Base-by-base conservation (phyloP, 2,113 vertebrate species). In the Dascyllus trimaculatus region DNA sequence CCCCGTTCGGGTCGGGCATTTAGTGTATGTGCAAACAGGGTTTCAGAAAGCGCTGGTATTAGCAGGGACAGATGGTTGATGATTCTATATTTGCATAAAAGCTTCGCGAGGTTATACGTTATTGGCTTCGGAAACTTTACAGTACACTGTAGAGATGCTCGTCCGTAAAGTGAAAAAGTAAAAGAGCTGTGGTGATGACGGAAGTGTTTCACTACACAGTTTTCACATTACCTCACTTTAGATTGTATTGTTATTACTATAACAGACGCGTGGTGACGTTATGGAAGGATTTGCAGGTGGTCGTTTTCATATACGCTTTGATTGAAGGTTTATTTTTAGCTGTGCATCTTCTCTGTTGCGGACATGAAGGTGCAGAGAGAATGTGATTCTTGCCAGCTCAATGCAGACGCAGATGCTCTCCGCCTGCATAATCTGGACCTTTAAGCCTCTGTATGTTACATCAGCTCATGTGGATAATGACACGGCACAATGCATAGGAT, bases 381-480 rank as follows among this genome's bases (percentile, higher is more conserved):
- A 49, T 69, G 53, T 66, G 46, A 71, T 72, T 78, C 19, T 35
- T 69, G 11, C 54, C 70, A 79, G 71, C 53, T 62, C 38, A 64
- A 14, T 64, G 57, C 7, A 63, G 43, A 80, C 43, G 11, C 21
- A 66, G 71, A 62, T 25, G 40, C 22, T 69, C 17, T 77, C 71
- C 21, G 4, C 14, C 51, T 32, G 45, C 25, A 17, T 43, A 22
- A 71, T 68, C 21, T 71, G 61, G 70, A 78, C 29, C 24, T 49
- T 65, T 77, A 71, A 74, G n/a, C 45, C 26, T 59, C 52, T 35
- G 22, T 25, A 57, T 64, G 52, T 43, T 60, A 22, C 43, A 66
- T 29, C 21, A 49, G 13, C 53, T 61, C 56, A 49, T 45, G n/a
- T 22, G 29, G 32, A 64, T 21, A 51, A 59, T 56, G 4, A 52